phyloP scores from a whole-genome alignment of 2,797 vertebrate genomes.

The Octomys mimax region DNA sequence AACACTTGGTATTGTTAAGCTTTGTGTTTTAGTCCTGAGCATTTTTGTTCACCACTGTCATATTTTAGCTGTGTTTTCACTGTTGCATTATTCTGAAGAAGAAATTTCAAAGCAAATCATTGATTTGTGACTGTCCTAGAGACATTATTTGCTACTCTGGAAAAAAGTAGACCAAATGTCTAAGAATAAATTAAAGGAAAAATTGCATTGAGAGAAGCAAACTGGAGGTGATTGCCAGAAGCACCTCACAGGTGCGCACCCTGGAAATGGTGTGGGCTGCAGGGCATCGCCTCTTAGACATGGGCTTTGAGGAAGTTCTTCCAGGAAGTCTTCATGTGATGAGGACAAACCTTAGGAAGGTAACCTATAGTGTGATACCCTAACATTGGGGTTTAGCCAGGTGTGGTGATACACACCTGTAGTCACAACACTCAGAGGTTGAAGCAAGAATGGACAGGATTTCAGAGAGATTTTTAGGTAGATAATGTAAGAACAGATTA shows the following conservation, averaged over 20 bases:
- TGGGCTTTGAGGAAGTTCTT: background rate
- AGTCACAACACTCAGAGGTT: too few species aligned
- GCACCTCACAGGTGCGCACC: background rate
- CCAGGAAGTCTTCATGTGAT: background rate
- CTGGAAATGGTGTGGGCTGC: conserved; percentile 15
- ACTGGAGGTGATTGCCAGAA: background rate
- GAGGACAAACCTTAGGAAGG: background rate
- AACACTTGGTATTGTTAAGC: background rate
- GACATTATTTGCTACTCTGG: conserved; percentile 16
- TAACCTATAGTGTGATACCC: background rate
- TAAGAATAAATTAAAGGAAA: conserved; percentile 51
- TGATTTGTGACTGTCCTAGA: conserved; percentile 32
- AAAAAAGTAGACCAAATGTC: conserved; percentile 35
- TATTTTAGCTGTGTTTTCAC: conserved; percentile 38
- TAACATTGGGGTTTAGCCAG: too few species aligned
- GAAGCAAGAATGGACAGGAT: background rate
- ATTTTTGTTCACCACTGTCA: conserved; percentile 30
- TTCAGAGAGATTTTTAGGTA: background rate
- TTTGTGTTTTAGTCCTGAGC: background rate
- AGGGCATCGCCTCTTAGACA: conserved; percentile 42
- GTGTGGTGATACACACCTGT: too few species aligned
- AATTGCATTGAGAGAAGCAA: conserved; percentile 12
- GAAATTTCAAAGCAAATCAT: conserved; percentile 30
- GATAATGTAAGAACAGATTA: background rate
- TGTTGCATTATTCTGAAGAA: conserved; percentile 52